A percentile compares a stretch with the other conserved stretches of the same genome.
These are phyloP conservation scores for Arenaria interpres DNA, from an alignment of 2,113 vertebrate genomes.

Conservation along the genomic window DNA sequence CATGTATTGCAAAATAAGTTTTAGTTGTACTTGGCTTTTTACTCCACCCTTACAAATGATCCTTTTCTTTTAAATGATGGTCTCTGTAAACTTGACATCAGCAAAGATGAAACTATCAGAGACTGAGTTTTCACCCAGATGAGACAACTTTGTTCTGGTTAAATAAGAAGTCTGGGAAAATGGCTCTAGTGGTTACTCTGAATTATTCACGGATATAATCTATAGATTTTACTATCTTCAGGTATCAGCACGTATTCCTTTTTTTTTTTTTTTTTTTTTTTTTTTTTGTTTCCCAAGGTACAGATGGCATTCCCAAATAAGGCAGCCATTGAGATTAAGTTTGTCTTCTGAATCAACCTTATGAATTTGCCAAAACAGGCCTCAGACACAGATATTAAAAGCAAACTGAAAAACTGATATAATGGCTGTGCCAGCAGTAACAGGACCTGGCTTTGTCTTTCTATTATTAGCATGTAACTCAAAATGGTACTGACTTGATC, in stretches of 20 bases:
- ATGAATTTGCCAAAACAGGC: background rate
- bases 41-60: background rate
- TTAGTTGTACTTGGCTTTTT: background rate
- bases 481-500: background rate
- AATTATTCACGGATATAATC: background rate
- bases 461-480: background rate
- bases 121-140: background rate
- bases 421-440: background rate
- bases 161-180: background rate
- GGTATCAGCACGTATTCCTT: too few relatives aligned
- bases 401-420: background rate
- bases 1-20: background rate
- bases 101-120: background rate
- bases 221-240: background rate
- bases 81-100: background rate
- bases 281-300: accelerated
- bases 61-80: background rate
- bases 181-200: background rate
- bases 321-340: background rate
- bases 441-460: background rate
- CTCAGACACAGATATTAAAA: background rate
- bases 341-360: background rate
- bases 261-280: too few relatives aligned
- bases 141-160: background rate
- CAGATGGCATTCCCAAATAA: background rate